phyloP scores from a whole-genome alignment of 2,888 invertebrate species.

The Macaria liturata region DNA sequence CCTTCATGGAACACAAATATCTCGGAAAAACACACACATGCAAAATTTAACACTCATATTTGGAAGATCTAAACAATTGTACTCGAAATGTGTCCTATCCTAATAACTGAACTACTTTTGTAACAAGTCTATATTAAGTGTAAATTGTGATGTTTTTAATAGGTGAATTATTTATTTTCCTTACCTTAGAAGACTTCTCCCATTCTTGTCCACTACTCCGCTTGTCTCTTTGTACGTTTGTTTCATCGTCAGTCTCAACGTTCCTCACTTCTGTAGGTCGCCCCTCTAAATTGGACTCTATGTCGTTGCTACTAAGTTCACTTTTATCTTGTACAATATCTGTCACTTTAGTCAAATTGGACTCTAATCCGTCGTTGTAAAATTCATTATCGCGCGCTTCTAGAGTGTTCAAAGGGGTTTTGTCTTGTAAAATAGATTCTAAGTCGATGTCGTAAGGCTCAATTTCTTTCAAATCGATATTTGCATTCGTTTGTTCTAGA shows the following conservation, averaged over 20 bases:
- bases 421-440: constrained; percentile 5
- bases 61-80: too few relatives aligned
- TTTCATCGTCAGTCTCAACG: constrained; percentile 49
- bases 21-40: too few relatives aligned
- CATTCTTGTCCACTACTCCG: constrained; percentile 61
- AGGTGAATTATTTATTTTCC: not conserved
- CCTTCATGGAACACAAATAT: too few relatives aligned
- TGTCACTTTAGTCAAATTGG: too few relatives aligned
- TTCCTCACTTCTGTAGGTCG: not conserved
- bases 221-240: constrained; percentile 55
- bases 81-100: too few relatives aligned
- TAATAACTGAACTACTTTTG: too few relatives aligned
- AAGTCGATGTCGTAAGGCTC: constrained; percentile 1
- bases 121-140: too few relatives aligned
- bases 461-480: not conserved
- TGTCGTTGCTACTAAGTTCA: not conserved
- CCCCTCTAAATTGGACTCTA: not conserved
- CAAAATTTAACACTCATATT: too few relatives aligned
- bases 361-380: too few relatives aligned
- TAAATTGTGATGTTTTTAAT: too few relatives aligned
- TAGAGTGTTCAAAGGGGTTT: not conserved
- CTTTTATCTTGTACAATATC: too few relatives aligned
- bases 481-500: not conserved
- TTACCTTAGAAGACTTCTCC: constrained; percentile 62
- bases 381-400: too few relatives aligned